Evolutionary conservation across 2,888 invertebrate species (phyloP), one percentile per base, ranked within the genome.

Genomic region (Crioceris asparagi): DNA sequence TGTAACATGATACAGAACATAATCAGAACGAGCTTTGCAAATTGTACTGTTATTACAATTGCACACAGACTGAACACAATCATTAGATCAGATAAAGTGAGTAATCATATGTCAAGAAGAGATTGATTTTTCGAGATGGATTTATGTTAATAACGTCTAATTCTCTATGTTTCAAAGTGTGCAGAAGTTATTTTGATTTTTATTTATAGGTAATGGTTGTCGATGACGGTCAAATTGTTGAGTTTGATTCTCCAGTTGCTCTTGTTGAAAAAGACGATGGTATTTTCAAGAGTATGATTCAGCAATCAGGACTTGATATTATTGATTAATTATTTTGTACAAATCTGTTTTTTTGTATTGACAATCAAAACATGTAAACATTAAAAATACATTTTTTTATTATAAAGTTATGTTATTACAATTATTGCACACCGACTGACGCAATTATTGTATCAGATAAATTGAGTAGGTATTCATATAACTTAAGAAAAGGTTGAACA

Each of bases 381-480:
- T n/a, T n/a, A n/a, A n/a, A n/a, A n/a, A n/a, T n/a, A n/a, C n/a
- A n/a, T n/a, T n/a, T n/a, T n/a, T n/a, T n/a, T n/a, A n/a, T n/a
- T n/a, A n/a, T n/a, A n/a, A 1, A 68, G 75, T 14, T 86, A 84
- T 56, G 85, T 85, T 1, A 85, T 87, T 19, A 69, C 87, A 19
- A 86, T 85, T 1, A 83, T 87, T 29, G 87, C 87, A 17, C 86
- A 87, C 62, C 71, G 87, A 19, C 70, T 90, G 4, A 86, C 53
- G 87, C 87, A 0, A 79, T 88, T 33, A 85, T 88, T 79, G 86
- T 88, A 62, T 83, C 81, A 0, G 83, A 86, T 64, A 74, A 76
- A 61, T 79, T 86, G 35, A n/a, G n/a, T n/a, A n/a, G n/a, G n/a
- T n/a, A n/a, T n/a, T n/a, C n/a, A n/a, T n/a, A n/a, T n/a, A n/a